phyloP scores from a whole-genome alignment of 2,797 vertebrate genomes.

The Heteromormyrus szaboi region DNA sequence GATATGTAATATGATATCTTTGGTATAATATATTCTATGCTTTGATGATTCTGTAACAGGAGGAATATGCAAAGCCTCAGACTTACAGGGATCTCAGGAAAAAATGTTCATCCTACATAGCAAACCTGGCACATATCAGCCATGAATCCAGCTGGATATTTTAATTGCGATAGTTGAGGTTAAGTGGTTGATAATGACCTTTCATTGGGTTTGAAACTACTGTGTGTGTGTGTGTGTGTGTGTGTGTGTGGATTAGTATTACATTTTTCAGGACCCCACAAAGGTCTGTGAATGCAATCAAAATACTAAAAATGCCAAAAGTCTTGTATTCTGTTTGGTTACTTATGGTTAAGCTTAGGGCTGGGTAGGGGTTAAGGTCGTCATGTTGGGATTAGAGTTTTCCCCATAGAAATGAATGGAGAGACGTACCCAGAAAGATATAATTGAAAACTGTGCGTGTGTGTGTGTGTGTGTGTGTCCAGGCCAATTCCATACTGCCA shows the following conservation, averaged over 20 bases:
- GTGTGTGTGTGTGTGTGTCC: background rate
- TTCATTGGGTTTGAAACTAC: background rate
- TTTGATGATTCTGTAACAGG: background rate
- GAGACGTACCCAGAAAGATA: too few species aligned
- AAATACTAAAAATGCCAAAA: too few species aligned
- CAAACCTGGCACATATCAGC: background rate
- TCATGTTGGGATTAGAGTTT: too few species aligned
- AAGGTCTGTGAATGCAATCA: too few species aligned
- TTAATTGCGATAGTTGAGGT: background rate
- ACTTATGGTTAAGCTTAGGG: too few species aligned
- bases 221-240: background rate
- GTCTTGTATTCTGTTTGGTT: too few species aligned
- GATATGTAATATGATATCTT: background rate
- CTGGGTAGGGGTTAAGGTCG: too few species aligned
- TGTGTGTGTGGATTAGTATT: background rate
- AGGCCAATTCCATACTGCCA: conserved; percentile 75
- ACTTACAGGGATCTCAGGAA: background rate
- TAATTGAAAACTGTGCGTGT: background rate
- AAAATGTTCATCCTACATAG: background rate
- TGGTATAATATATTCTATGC: background rate
- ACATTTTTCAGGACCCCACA: too few species aligned
- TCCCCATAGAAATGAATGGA: too few species aligned
- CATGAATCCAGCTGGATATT: background rate
- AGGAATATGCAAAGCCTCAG: background rate
- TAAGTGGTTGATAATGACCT: background rate